A percentile compares a stretch with the other conserved stretches of the same genome.
phyloP scores from a whole-genome alignment of 92 coral and sea anemone genomes.

The Heteractis magnifica region DNA sequence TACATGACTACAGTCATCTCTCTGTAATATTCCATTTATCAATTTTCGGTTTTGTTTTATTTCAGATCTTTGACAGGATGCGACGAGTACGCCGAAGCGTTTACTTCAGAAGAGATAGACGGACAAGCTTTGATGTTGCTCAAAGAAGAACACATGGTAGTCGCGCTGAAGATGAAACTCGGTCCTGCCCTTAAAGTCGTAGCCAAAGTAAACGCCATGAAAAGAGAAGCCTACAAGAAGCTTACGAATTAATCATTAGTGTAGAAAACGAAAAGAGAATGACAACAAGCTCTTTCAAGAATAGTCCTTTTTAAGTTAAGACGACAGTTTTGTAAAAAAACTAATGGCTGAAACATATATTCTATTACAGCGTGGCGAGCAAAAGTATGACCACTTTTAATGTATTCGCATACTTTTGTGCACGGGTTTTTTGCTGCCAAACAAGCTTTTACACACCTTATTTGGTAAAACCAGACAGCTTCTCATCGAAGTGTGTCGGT shows the following conservation, averaged over 20 bases:
- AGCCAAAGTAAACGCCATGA: constrained; percentile 95
- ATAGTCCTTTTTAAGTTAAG: neutral
- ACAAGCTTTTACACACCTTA: too few relatives aligned
- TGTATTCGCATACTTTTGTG: too few relatives aligned
- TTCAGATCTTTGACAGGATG: constrained; percentile 82
- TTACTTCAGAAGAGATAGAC: constrained; percentile 92
- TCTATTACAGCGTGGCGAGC: neutral
- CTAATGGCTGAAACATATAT: neutral
- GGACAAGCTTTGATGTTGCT: constrained; percentile 98
- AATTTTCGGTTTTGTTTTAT: neutral
- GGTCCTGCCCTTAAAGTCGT: constrained; percentile 98
- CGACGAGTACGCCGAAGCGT: constrained; percentile 94
- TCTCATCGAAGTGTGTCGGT: too few relatives aligned
- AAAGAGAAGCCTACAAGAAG: constrained; percentile 81
- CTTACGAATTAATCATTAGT: constrained; percentile 16
- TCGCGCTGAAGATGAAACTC: constrained; percentile 94
- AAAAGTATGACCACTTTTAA: too few relatives aligned
- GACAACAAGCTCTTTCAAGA: neutral
- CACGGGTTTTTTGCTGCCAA: too few relatives aligned
- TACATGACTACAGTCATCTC: neutral
- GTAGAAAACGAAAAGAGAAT: neutral
- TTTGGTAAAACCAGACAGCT: too few relatives aligned
- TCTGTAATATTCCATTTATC: neutral
- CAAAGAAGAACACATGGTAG: constrained; percentile 96
- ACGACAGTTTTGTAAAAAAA: neutral